Evolutionary conservation across 2,113 vertebrate species (phyloP).

Genomic region (Apteryx owenii): DNA sequence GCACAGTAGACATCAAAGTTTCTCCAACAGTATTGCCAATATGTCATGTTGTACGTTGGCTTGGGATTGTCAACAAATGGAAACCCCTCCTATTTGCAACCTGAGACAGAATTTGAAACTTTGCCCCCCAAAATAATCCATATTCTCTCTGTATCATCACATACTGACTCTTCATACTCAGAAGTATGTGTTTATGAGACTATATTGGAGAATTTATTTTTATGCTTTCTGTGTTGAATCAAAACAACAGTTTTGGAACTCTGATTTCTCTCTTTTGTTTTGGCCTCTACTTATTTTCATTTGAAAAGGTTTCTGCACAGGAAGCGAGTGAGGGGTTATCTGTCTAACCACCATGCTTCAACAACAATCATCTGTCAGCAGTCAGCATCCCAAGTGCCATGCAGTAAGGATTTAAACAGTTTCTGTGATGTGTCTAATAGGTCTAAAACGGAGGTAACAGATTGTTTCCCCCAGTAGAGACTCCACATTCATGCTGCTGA

Average conservation of each 20-base stretch:
- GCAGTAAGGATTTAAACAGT: neutral
- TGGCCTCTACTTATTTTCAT: neutral
- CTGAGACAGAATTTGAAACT: neutral
- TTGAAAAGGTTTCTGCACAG: neutral
- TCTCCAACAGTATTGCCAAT: neutral
- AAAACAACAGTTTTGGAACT: neutral
- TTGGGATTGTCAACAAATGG: neutral
- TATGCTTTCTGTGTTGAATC: neutral
- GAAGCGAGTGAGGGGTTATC: neutral
- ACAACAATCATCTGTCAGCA: neutral
- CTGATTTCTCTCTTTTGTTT: neutral
- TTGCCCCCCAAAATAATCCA: neutral
- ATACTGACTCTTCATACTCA: neutral
- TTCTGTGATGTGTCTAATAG: neutral
- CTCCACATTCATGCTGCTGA: neutral
- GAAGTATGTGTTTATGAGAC: neutral
- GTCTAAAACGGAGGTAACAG: neutral
- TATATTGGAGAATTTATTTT: neutral
- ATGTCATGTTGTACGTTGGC: neutral
- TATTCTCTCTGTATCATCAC: neutral
- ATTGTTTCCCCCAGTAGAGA: neutral
- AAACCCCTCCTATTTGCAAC: neutral
- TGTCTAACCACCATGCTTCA: neutral
- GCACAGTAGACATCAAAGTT: neutral
- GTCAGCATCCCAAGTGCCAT: neutral